Evolutionary conservation across 1,140 invertebrate species (phyloP).

Genomic region (Tenebrio molitor): DNA sequence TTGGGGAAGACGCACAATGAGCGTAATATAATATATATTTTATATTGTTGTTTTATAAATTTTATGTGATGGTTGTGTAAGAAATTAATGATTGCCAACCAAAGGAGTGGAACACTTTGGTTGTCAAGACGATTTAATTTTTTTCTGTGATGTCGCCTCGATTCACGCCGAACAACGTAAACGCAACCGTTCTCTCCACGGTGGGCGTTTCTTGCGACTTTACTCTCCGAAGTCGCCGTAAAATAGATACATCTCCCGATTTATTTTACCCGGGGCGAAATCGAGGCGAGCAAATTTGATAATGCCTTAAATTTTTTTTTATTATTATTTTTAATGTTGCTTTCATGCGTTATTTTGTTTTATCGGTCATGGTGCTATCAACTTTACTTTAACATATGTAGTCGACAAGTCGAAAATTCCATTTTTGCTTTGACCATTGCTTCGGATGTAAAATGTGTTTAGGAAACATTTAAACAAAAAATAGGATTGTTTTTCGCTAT

Average conservation of each 20-base stretch:
- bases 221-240: slow-evolving; percentile 51
- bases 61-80: slow-evolving; percentile 58
- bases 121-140: slow-evolving; percentile 36
- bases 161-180: slow-evolving; percentile 22
- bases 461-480: slow-evolving; percentile 48
- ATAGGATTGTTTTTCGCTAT: slow-evolving; percentile 56
- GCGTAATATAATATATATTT: slow-evolving; percentile 61
- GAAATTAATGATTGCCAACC: slow-evolving; percentile 52
- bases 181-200: slow-evolving; percentile 49
- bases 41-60: slow-evolving; percentile 62
- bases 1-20: slow-evolving; percentile 60
- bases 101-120: slow-evolving; percentile 61
- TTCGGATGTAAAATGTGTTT: slow-evolving; percentile 49
- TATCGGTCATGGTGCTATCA: slow-evolving; percentile 50
- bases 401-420: slow-evolving; percentile 21
- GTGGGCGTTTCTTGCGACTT: slow-evolving; percentile 42
- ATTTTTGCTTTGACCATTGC: slow-evolving; percentile 22
- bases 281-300: slow-evolving; percentile 40
- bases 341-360: slow-evolving; percentile 49
- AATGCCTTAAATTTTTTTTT: slow-evolving; percentile 52
- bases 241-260: slow-evolving; percentile 36
- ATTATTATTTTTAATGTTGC: slow-evolving; percentile 53
- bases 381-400: slow-evolving; percentile 48
- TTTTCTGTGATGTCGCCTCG: slow-evolving; percentile 53
- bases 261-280: slow-evolving; percentile 16